These are phyloP conservation scores for Apodemia zela DNA, from an alignment of 2,888 invertebrate genomes.

Conservation along the genomic window DNA sequence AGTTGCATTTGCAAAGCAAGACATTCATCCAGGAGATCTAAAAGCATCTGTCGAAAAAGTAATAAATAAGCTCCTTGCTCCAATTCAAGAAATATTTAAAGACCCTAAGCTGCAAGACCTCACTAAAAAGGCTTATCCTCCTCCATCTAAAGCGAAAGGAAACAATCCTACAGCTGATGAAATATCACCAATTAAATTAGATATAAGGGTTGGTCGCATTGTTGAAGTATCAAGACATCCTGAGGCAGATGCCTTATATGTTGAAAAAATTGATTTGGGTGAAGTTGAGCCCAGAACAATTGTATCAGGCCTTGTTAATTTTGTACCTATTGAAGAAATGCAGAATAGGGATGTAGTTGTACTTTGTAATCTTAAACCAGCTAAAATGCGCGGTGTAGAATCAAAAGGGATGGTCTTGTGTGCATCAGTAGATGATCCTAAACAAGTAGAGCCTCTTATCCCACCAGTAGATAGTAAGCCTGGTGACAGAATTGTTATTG, in stretches of 20 bases:
- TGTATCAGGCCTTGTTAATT: slow-evolving; percentile 95
- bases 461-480: slow-evolving; percentile 88
- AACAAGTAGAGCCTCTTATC: slow-evolving; percentile 91
- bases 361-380: slow-evolving; percentile 97
- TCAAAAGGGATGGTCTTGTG: slow-evolving; percentile 97
- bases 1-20: slow-evolving; percentile 88
- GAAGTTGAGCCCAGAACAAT: slow-evolving; percentile 85
- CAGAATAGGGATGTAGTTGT: slow-evolving; percentile 93
- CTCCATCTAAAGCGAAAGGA: slow-evolving; percentile 82
- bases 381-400: slow-evolving; percentile 95
- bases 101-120: slow-evolving; percentile 89
- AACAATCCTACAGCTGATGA: slow-evolving; percentile 67
- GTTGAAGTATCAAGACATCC: slow-evolving; percentile 92
- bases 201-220: slow-evolving; percentile 93
- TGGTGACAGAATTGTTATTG: slow-evolving; percentile 91
- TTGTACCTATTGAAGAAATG: slow-evolving; percentile 94
- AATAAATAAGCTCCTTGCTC: slow-evolving; percentile 92
- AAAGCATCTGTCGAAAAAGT: slow-evolving; percentile 91
- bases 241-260: slow-evolving; percentile 94
- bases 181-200: slow-evolving; percentile 87
- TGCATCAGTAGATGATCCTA: slow-evolving; percentile 89
- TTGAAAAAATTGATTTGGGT: slow-evolving; percentile 96
- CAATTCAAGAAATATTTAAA: slow-evolving; percentile 92
- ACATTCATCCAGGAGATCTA: slow-evolving; percentile 96
- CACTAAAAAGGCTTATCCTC: slow-evolving; percentile 91